These are phyloP conservation scores for Crenichthys baileyi DNA, from an alignment of 2,797 vertebrate genomes.

Conservation along the genomic window DNA sequence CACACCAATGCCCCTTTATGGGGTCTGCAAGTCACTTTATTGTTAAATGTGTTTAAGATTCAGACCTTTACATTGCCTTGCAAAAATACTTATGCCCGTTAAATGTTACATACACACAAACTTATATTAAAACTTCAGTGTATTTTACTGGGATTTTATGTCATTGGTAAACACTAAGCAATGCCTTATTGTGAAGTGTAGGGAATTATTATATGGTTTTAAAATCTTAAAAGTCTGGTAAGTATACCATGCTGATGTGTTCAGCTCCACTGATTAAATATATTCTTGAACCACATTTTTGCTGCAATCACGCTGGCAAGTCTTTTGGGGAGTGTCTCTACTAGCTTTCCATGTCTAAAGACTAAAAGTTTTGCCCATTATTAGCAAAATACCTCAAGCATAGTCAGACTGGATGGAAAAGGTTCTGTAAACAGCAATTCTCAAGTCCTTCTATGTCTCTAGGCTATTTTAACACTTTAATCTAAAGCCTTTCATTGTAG, in stretches of 20 bases:
- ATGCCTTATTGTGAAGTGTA: not conserved
- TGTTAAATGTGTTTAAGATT: constrained; percentile 39
- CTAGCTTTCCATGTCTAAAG: not conserved
- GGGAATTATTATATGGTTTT: too few relatives aligned
- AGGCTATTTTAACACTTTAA: not conserved
- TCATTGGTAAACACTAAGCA: not conserved
- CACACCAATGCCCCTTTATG: constrained; percentile 79
- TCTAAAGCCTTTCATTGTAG: not conserved
- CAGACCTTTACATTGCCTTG: constrained; percentile 16
- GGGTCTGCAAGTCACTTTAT: constrained; percentile 62
- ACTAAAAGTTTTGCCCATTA: not conserved
- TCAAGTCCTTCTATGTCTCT: too few relatives aligned
- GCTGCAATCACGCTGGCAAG: too few relatives aligned
- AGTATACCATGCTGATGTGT: not conserved
- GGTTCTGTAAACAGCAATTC: too few relatives aligned
- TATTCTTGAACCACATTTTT: not conserved
- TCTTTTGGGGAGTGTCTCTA: not conserved
- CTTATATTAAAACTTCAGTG: not conserved
- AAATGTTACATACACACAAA: not conserved
- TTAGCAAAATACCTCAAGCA: not conserved
- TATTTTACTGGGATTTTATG: not conserved
- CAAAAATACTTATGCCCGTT: not conserved
- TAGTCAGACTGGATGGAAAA: too few relatives aligned
- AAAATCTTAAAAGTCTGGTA: too few relatives aligned
- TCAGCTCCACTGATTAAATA: not conserved